phyloP scores from a whole-genome alignment of 2,113 vertebrate species.

The Pachyramphus minor region DNA sequence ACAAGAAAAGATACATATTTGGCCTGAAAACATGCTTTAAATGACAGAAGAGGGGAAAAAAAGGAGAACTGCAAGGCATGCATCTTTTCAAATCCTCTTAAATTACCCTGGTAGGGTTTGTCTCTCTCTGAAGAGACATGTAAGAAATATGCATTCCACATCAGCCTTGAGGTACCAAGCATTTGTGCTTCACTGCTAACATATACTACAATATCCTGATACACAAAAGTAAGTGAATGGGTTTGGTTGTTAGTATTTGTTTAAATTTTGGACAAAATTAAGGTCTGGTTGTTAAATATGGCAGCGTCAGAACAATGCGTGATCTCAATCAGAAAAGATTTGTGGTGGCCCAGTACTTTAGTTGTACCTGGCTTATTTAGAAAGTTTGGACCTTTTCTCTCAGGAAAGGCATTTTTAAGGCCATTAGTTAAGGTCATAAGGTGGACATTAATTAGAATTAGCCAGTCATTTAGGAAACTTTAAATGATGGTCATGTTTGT shows the following conservation, averaged over 20 bases:
- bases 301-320: background rate
- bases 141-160: background rate
- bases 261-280: background rate
- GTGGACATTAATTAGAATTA: background rate
- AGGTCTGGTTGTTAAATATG: background rate
- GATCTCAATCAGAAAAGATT: background rate
- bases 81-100: background rate
- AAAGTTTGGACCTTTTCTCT: background rate
- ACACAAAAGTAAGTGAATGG: background rate
- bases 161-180: background rate
- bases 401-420: background rate
- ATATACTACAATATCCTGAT: background rate
- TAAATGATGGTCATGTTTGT: conserved; percentile 3
- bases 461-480: conserved; percentile 2
- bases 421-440: background rate
- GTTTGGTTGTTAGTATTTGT: background rate
- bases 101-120: background rate
- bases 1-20: background rate
- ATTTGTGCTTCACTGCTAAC: background rate
- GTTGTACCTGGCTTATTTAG: background rate
- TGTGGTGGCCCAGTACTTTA: background rate
- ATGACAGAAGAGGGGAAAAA: background rate
- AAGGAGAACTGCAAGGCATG: background rate
- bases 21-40: background rate
- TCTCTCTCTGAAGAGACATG: background rate